Base-by-base conservation (phyloP, 2,797 vertebrate genomes). In the Peromyscus attwateri region DNA sequence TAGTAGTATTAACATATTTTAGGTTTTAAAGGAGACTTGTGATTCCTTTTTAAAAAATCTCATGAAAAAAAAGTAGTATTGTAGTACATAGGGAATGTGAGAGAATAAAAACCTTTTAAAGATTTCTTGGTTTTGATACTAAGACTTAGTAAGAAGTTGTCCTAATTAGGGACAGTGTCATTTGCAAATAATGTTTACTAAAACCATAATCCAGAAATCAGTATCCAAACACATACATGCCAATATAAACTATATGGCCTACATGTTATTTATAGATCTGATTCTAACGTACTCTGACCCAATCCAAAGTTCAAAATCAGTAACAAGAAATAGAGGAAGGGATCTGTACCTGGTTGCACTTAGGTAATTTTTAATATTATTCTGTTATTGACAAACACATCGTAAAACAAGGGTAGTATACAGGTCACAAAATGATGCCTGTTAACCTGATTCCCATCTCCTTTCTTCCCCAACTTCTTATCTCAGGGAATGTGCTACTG, bases 361-460 rank as follows among this genome's bases (percentile, higher is more conserved):
- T 85, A 87, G 71, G 29, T 84, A 92, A 64, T 14, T 89, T 96
- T 95, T 31, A 94, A 87, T 76, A 92, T 62, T 40, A 60, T 9
- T 8, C 29, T 60, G 75, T 76, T 95, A 25, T 34, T 89, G 40
- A 70, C 92, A 62, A 80, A 75, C 46, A 84, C 52, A 46, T 81
- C 40, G 2, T 76, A 55, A 66, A 92, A 77, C 68, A 62, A 79
- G 27, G 13, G 11, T 76, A 75, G 8, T 7, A 11, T 89, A 31
- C 2, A 25, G 73, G 6, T 90, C 1, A 1, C 75, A 97, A 55
- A 49, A 96, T 52, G 49, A 85, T 52, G 49, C 91, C 76, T 29
- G 84, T 84, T 96, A 97, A 95, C 40, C 84, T 52, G 10, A 95
- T 97, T 96, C 80, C 81, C 77, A 87, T 94, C 97, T 98, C 95